These are phyloP conservation scores for Neotoxoptera formosana DNA, from an alignment of 1,140 invertebrate species.

Conservation along the genomic window DNA sequence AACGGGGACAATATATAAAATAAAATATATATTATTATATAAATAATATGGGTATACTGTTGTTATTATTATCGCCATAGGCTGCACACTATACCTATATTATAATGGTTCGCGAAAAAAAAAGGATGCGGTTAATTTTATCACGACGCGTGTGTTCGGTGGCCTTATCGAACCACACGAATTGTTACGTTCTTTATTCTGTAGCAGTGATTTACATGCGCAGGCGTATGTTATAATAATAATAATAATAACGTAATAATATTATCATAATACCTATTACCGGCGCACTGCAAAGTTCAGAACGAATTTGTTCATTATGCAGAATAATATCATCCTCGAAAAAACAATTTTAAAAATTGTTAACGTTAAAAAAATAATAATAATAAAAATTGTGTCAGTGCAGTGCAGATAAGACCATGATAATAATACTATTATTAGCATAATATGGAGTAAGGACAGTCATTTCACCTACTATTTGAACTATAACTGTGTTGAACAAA, in stretches of 20 bases:
- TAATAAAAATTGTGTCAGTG: constrained; percentile 3
- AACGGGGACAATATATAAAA: neutral
- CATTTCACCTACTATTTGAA: neutral
- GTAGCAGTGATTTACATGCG: neutral
- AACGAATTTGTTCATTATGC: neutral
- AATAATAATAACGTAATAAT: neutral
- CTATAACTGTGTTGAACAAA: neutral
- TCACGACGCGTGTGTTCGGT: neutral
- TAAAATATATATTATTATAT: neutral
- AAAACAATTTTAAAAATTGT: neutral
- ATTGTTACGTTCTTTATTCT: neutral
- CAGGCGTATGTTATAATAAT: neutral
- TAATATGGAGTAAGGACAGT: neutral
- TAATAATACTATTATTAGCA: neutral
- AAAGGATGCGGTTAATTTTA: constrained; percentile 3
- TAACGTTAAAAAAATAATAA: neutral
- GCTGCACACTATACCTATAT: neutral
- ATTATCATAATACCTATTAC: neutral
- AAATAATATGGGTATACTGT: neutral
- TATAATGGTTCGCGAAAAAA: neutral
- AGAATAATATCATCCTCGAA: neutral
- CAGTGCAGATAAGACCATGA: neutral
- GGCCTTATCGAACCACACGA: constrained; percentile 13
- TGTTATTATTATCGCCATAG: neutral
- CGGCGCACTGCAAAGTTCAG: neutral